phyloP scores from a whole-genome alignment of 2,113 vertebrate species.

The Morone chrysops region DNA sequence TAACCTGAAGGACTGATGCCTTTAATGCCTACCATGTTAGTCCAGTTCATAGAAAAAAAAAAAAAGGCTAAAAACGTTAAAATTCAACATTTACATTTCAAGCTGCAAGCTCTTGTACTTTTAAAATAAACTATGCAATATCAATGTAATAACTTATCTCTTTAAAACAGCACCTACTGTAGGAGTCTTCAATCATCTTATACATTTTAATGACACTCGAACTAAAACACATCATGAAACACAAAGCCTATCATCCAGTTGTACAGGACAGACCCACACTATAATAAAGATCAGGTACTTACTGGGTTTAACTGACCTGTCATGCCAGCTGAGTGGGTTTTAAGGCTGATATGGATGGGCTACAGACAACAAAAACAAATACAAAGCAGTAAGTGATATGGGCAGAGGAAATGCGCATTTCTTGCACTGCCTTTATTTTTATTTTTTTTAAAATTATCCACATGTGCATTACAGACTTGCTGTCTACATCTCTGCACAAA shows the following conservation, averaged over 20 bases:
- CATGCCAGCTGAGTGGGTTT: conserved; percentile 92
- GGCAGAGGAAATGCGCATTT: conserved; percentile 34
- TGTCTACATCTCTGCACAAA: background rate
- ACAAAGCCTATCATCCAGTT: conserved; percentile 32
- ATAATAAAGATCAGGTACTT: conserved; percentile 92
- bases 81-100: too few species aligned
- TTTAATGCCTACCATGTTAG: conserved; percentile 32
- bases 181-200: background rate
- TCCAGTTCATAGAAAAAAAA: background rate
- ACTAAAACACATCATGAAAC: background rate
- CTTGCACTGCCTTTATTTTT: too few species aligned
- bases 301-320: conserved; percentile 97
- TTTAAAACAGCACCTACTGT: background rate
- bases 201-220: background rate
- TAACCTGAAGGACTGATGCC: conserved; percentile 5
- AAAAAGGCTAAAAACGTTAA: background rate
- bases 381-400: conserved; percentile 76
- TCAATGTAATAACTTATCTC: too few species aligned
- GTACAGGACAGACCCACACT: conserved; percentile 63
- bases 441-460: too few species aligned
- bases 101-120: too few species aligned
- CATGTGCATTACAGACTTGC: background rate
- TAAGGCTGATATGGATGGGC: conserved; percentile 87
- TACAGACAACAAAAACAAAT: conserved; percentile 95
- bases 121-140: too few species aligned